These are phyloP conservation scores for Suricata suricatta DNA, from an alignment of 2,113 vertebrate genomes.

Conservation along the genomic window DNA sequence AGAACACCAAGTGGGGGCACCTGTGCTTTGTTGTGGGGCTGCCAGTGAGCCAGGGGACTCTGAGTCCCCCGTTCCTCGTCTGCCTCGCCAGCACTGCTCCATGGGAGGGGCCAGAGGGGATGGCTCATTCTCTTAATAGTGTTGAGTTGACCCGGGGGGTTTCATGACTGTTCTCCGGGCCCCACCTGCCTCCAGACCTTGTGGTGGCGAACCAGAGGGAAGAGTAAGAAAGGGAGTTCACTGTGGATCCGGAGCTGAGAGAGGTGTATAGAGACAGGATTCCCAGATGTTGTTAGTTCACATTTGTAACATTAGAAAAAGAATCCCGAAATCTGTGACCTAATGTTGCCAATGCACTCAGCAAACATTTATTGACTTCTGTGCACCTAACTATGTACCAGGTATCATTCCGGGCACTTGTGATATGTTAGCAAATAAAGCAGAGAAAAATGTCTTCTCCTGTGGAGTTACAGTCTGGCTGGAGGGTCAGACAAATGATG, in stretches of 20 bases:
- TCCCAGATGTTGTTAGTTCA: background rate
- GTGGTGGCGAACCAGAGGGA: background rate
- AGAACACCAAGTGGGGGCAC: background rate
- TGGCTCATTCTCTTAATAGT: background rate
- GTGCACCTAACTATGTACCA: background rate
- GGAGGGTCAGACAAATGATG: background rate
- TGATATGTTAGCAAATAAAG: background rate
- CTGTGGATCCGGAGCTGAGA: background rate
- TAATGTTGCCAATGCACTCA: background rate
- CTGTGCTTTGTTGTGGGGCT: background rate
- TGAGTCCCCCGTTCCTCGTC: rapidly evolving
- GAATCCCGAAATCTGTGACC: background rate
- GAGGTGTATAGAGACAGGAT: background rate
- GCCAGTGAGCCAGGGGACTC: background rate
- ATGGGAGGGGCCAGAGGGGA: background rate
- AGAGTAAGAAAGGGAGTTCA: background rate
- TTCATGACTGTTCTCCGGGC: background rate
- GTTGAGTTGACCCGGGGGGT: background rate
- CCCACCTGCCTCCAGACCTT: background rate
- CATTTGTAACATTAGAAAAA: background rate
- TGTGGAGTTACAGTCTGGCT: background rate
- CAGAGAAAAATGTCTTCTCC: background rate
- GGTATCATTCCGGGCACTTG: background rate
- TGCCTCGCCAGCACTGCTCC: background rate
- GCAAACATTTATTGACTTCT: background rate